phyloP scores from a whole-genome alignment of 2,797 vertebrate genomes.

The Alca torda region DNA sequence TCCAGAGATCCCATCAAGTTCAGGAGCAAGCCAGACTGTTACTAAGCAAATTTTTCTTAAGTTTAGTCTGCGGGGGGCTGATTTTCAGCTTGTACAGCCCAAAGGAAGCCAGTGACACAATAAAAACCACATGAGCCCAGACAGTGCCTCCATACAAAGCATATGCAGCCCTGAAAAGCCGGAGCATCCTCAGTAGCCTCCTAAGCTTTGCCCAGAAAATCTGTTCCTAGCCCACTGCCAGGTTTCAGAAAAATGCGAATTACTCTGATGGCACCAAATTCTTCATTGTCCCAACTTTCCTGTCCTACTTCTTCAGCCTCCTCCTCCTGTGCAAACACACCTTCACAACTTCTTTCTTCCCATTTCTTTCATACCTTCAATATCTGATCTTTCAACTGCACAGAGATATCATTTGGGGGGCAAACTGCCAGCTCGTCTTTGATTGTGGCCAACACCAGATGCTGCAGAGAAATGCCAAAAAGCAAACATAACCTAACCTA shows the following conservation, averaged over 20 bases:
- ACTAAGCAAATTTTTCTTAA: not conserved
- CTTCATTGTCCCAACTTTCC: not conserved
- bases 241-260: not conserved
- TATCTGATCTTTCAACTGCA: not conserved
- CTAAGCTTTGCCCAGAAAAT: not conserved
- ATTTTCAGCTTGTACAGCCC: not conserved
- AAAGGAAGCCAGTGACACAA: not conserved
- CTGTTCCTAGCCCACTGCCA: not conserved
- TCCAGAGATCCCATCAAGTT: not conserved
- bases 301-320: not conserved
- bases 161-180: not conserved
- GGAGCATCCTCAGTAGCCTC: not conserved
- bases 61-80: not conserved
- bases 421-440: not conserved
- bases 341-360: not conserved
- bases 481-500: not conserved
- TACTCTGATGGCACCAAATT: not conserved
- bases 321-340: not conserved
- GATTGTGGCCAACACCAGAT: not conserved
- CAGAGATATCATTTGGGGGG: not conserved
- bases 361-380: not conserved
- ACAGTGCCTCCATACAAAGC: not conserved
- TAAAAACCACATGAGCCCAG: fast-evolving
- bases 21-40: not conserved
- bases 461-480: not conserved